Evolutionary conservation across 23 tunicate species (phyloP).

Genomic region (Phallusia fumigata): DNA sequence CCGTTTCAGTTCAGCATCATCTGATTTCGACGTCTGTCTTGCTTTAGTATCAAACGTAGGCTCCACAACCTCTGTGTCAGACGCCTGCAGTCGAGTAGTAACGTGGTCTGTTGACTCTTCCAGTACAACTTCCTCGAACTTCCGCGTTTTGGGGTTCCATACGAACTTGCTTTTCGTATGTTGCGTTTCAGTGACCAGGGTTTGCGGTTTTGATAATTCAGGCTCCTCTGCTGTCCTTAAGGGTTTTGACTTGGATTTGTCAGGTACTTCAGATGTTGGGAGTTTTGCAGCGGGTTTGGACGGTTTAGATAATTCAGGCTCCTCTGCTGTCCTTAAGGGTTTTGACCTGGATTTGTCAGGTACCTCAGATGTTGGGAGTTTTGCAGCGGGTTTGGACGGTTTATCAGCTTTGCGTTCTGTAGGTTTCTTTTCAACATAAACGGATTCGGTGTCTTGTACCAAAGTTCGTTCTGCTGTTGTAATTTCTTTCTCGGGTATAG

Average conservation of each 20-base stretch:
- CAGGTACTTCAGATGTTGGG: neutral
- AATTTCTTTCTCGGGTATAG: neutral
- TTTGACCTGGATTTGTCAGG: neutral
- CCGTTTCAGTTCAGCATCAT: no score
- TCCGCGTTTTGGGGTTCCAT: conserved; percentile 57
- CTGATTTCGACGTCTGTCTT: neutral
- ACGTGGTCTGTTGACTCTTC: conserved; percentile 31
- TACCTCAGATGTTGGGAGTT: neutral
- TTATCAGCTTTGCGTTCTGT: neutral
- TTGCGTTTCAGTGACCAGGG: neutral
- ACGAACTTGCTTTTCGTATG: conserved; percentile 20
- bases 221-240: neutral
- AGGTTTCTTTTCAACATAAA: neutral
- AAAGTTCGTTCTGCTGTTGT: neutral
- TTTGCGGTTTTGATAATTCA: neutral
- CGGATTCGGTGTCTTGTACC: neutral
- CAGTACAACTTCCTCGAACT: conserved; percentile 50
- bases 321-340: neutral
- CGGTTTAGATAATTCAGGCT: neutral
- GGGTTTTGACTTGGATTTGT: neutral
- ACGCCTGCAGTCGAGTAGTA: neutral
- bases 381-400: neutral
- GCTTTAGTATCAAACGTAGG: neutral
- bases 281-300: neutral
- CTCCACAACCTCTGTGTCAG: neutral